Base-by-base conservation (phyloP, 1,140 invertebrate genomes). In the Telenomus remus region DNA sequence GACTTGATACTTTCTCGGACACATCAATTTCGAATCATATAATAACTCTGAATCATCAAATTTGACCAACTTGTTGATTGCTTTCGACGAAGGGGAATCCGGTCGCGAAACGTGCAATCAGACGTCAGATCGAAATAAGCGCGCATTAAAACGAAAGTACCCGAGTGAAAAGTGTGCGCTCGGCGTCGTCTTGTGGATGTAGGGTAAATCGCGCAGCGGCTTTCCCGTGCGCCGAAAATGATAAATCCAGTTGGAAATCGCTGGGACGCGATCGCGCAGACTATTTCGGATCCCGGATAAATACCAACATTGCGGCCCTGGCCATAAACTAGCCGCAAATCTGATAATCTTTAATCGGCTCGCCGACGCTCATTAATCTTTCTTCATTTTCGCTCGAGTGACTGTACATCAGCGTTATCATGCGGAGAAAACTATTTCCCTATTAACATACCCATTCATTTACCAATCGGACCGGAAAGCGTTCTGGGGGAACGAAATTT, bases 191-290 rank as follows among this genome's bases (percentile, higher is more conserved):
- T 57, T 44, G 50, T 6, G 49, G 27, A 64, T 53, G 35, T 39
- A 49, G 66, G n/a, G 42, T 53, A 53, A 57, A 71, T 71, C 47
- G 12, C 13, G 55, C n/a, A n/a, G 43, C 35, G 35, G 9, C 27
- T 35, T 70, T 56, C 49, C 46, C 47, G 51, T 64, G 19, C 19
- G 6, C 6, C 48, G 60, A 53, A 65, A 63, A 72, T 53, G 51
- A 72, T 59, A 72, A 72, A 59, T 65, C 54, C 54, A 42, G 64
- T 53, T 68, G 19, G 0, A 47, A 68, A 68, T 59, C 55, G 53
- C 48, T 59, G 16, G n/a, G 39, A 44, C 43, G 46, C 39, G 56
- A 69, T 60, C 19, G 19, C 19, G 19, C 19, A 64, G 50, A 53
- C 47, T 15, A 71, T 71, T 57, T 61, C 55, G 44, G 35, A 63